A percentile compares a stretch with the other conserved stretches of the same genome.
phyloP scores from a whole-genome alignment of 2,888 invertebrate genomes.

The Ernsta delagoae region DNA sequence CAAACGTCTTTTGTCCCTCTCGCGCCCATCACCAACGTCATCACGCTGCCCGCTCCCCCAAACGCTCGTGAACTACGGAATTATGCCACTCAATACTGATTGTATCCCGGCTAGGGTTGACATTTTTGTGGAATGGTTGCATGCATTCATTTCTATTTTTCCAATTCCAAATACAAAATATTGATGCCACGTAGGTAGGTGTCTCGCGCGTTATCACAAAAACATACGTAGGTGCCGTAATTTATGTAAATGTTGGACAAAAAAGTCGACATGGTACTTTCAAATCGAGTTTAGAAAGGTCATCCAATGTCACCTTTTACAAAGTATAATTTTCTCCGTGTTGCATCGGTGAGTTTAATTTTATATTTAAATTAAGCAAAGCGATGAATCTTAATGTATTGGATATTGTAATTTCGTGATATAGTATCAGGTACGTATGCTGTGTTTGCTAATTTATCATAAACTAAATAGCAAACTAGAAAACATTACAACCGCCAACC shows the following conservation, averaged over 20 bases:
- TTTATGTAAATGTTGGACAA: conserved; percentile 31
- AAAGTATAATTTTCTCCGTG: conserved; percentile 17
- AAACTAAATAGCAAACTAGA: neutral
- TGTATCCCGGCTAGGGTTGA: conserved; percentile 48
- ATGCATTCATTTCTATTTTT: neutral
- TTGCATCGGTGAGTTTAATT: neutral
- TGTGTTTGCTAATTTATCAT: neutral
- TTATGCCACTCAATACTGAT: conserved; percentile 64
- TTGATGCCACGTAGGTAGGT: neutral
- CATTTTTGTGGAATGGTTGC: conserved; percentile 20
- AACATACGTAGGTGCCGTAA: neutral
- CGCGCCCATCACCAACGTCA: conserved; percentile 42
- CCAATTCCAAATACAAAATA: conserved; percentile 1
- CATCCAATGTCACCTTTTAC: conserved; percentile 20
- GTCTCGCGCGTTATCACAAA: neutral
- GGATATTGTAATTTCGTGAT: too few relatives aligned
- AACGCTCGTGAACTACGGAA: conserved; percentile 60
- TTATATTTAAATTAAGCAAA: too few relatives aligned
- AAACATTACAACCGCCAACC: conserved; percentile 56
- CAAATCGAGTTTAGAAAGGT: conserved; percentile 15
- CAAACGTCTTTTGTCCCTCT: conserved; percentile 57
- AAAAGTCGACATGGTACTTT: conserved; percentile 17
- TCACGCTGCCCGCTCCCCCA: conserved; percentile 55
- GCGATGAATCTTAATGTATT: too few relatives aligned
- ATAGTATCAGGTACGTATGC: too few relatives aligned